These are phyloP conservation scores for Oxycera nigricornis DNA, from an alignment of 2,888 invertebrate genomes.

Conservation along the genomic window DNA sequence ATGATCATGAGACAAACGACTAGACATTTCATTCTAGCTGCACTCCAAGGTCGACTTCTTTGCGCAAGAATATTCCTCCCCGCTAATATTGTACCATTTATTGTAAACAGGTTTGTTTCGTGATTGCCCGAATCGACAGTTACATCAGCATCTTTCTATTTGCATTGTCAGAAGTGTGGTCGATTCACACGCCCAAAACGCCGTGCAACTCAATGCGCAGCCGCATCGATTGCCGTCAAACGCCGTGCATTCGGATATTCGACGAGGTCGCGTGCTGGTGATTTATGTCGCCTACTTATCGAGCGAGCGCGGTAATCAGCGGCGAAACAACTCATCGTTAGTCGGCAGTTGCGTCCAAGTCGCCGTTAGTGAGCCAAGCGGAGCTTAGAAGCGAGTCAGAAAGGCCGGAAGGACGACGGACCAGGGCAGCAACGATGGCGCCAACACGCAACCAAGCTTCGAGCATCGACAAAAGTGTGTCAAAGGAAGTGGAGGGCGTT, in stretches of 20 bases:
- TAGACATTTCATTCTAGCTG: too few relatives aligned
- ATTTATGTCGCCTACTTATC: too few relatives aligned
- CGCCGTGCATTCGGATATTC: neutral
- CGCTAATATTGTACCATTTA: too few relatives aligned
- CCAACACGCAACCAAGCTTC: neutral
- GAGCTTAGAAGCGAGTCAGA: neutral
- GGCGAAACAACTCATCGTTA: neutral
- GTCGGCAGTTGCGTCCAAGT: neutral
- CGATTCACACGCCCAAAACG: neutral
- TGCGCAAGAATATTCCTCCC: too few relatives aligned
- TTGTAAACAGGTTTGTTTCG: too few relatives aligned
- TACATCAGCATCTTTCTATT: neutral
- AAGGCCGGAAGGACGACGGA: neutral
- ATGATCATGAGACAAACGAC: too few relatives aligned
- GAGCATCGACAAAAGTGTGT: conserved; percentile 52
- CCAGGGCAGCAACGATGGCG: neutral
- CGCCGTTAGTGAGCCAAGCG: neutral
- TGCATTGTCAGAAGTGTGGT: neutral
- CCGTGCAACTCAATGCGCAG: neutral
- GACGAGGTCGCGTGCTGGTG: neutral
- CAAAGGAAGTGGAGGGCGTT: conserved; percentile 56
- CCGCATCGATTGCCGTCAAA: conserved; percentile 31
- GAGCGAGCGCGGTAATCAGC: neutral
- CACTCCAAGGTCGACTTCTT: too few relatives aligned
- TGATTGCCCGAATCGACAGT: too few relatives aligned